These are phyloP conservation scores for Drosophila mercatorum DNA, from an alignment of 2,888 invertebrate species.

Conservation along the genomic window DNA sequence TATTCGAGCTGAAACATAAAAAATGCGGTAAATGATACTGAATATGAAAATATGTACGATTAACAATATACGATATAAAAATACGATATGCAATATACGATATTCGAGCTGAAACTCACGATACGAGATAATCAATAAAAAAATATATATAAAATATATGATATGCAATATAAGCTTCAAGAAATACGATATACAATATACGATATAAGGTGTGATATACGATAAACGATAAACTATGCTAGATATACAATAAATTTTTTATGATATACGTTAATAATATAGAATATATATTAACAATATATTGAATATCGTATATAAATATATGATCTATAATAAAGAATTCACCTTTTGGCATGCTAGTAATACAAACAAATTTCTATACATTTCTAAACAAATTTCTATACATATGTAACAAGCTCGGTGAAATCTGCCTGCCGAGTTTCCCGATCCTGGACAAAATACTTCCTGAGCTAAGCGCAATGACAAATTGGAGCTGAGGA, in stretches of 20 bases:
- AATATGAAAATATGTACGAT: background rate
- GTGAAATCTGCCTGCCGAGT: background rate
- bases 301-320: too few species aligned
- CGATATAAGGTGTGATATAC: background rate
- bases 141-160: too few species aligned
- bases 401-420: background rate
- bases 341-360: too few species aligned
- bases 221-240: background rate
- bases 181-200: background rate
- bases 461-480: constrained; percentile 14
- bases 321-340: too few species aligned
- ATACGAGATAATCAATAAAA: too few species aligned
- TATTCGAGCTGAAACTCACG: too few species aligned
- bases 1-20: background rate
- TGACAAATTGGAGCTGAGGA: background rate
- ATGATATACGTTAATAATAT: too few species aligned
- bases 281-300: too few species aligned
- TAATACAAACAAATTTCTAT: too few species aligned
- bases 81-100: background rate
- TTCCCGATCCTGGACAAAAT: constrained; percentile 9
- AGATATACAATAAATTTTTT: background rate
- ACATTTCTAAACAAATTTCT: too few species aligned
- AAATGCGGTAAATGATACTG: background rate
- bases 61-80: background rate
- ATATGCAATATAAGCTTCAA: background rate